Percentiles rank a stretch among this genome's conserved stretches.
These are phyloP conservation scores for Paelopatides confundens DNA, from an alignment of 53 echinoderm and acorn worm species.

Conservation along the genomic window DNA sequence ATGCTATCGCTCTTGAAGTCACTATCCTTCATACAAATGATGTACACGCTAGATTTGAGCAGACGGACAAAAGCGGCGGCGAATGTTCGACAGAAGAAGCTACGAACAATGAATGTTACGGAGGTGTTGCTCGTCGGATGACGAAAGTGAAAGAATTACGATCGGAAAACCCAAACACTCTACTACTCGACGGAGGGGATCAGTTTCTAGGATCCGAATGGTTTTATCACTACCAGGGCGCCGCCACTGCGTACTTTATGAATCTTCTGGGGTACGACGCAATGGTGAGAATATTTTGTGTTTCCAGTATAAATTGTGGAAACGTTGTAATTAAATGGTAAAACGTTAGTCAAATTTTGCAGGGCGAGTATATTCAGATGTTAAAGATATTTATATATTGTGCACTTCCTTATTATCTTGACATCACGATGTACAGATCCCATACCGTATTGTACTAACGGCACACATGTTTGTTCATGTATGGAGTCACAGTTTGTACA, in stretches of 20 bases:
- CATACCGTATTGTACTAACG: too few relatives aligned
- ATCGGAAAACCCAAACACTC: conserved; percentile 30
- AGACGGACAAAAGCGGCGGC: conserved; percentile 53
- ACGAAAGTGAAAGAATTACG: conserved; percentile 52
- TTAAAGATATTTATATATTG: too few relatives aligned
- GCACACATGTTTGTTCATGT: too few relatives aligned
- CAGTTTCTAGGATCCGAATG: conserved; percentile 76
- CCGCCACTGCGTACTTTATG: conserved; percentile 78
- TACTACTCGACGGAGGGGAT: conserved; percentile 77
- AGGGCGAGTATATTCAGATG: too few relatives aligned
- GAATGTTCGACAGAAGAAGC: conserved; percentile 58
- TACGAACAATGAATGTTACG: conserved; percentile 59
- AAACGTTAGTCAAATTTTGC: too few relatives aligned
- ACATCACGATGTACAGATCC: too few relatives aligned
- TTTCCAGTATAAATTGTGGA: too few relatives aligned
- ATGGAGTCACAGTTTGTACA: too few relatives aligned
- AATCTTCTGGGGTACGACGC: conserved; percentile 72
- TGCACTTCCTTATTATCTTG: too few relatives aligned
- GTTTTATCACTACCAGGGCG: conserved; percentile 75
- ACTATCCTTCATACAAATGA: conserved; percentile 79
- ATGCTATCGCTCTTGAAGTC: too few relatives aligned
- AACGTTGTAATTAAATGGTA: too few relatives aligned
- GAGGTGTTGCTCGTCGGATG: conserved; percentile 69
- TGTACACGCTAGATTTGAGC: conserved; percentile 69
- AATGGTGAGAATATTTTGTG: conserved; percentile 78